Evolutionary conservation across 2,888 invertebrate species (phyloP), one percentile per base, ranked within the genome.

Genomic region (Pseudococcus viburni): DNA sequence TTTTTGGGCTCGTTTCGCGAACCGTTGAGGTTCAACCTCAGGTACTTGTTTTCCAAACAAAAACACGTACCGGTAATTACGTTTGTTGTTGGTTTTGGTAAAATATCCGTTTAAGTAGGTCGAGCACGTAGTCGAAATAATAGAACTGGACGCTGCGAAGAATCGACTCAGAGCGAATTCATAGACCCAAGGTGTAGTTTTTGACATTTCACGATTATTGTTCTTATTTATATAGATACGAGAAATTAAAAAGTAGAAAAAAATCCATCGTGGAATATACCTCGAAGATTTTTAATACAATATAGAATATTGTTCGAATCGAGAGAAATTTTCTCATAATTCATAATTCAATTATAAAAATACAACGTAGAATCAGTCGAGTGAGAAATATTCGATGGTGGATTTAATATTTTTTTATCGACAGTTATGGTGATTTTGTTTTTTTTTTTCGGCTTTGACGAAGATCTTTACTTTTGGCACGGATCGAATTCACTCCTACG

Each of bases 91-190:
- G 26, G 68, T 73, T 73, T 73, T 73, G 9, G 68, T 73, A 73
- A 73, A 73, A 73, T 73, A 73, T 73, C 68, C 68, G 15, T 73
- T 73, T 73, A 73, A 73, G 68, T 73, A 73, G 68, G 68, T 73
- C 68, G 68, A 22, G 68, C 68, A 73, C 68, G 68, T 73, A 73
- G 68, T 73, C 68, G 68, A 73, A 33, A 73, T 73, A 73, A 73
- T 73, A 33, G 68, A 73, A 22, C 68, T 73, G 68, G 68, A 73
- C 11, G 7, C 59, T 19, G 19, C 19, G 7, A 8, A 55, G 19
- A 59, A 6, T 59, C 19, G 19, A 19, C 59, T 59, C 17, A 15
- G 2, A 15, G 55, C 59, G 59, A 59, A 59, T 59, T 19, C 59
- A 59, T 19, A 59, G n/a, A 6, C 59, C 8, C 9, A n/a, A 8